Base-by-base conservation (phyloP, 2,113 vertebrate species). In the Perognathus longimembris region DNA sequence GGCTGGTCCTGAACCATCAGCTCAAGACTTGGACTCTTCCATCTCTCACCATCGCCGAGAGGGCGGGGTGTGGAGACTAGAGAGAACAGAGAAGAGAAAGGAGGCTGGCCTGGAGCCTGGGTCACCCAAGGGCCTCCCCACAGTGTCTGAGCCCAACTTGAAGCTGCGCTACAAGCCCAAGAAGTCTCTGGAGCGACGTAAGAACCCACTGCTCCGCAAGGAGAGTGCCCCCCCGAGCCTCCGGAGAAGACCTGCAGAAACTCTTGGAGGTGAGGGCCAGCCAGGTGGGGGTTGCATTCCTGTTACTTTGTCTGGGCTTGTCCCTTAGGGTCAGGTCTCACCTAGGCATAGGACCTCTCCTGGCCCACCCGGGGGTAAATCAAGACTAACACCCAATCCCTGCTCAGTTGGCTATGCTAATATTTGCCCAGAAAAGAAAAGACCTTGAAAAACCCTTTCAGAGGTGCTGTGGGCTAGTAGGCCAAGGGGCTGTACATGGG, bases 141-240 rank as follows among this genome's bases (percentile, higher is more conserved):
- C 96, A 99, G 99, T 98, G 0, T 99, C 99, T 0, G 99, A 99
- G 97, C 99, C 99, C 96, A 99, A 98, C 96, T 98, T 99, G 96
- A 99, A 99, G 98, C 98, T 98, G 94, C 99, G 99, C 24, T 98
- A 98, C 97, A 99, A 99, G 94, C 97, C 98, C 93, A 99, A 99
- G 97, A 99, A 99, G 97, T 98, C 98, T 86, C 98, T 99, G 77
- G 98, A 98, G 81, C 97, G 98, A 42, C 98, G 99, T 92, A 99
- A 99, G 96, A 99, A 98, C 92, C 99, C 99, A 0, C 97, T 99
- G 94, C 99, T 97, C 1, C 98, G 99, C 7, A 99, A 99, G 97
- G 98, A 98, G 96, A 99, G 99, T 0, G 99, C 99, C 1, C 99
- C 99, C 0, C 98, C 99, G 42, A 97, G 98, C 22, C 97, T 99